Evolutionary conservation across 2,113 vertebrate species (phyloP).

Genomic region (Bubalus kerabau): DNA sequence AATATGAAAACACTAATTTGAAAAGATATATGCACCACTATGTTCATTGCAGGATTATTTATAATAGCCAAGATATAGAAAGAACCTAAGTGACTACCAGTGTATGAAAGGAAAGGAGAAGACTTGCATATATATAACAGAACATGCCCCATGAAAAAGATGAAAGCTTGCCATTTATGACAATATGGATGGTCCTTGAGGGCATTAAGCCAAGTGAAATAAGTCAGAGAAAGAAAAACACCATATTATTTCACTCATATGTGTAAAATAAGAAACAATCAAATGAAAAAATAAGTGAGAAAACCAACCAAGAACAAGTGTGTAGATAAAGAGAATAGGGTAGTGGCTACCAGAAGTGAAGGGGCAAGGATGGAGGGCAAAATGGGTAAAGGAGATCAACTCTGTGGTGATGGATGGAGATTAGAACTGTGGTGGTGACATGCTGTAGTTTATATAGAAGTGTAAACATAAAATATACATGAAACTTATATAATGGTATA

Average conservation of each 20-base stretch:
- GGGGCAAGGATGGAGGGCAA: background rate
- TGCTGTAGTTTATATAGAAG: background rate
- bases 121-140: background rate
- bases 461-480: background rate
- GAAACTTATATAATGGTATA: background rate
- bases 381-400: background rate
- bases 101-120: background rate
- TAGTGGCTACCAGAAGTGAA: background rate
- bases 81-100: background rate
- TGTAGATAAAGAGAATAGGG: background rate
- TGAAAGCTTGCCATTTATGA: background rate
- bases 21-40: background rate
- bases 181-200: background rate
- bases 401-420: background rate
- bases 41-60: background rate
- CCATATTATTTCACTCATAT: background rate
- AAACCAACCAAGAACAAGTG: background rate
- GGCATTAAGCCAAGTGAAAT: background rate
- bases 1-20: background rate
- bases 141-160: background rate
- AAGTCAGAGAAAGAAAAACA: background rate
- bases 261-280: background rate
- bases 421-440: background rate
- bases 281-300: background rate
- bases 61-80: background rate